Percentiles rank a stretch among this genome's conserved stretches.
Conservation (phyloP, 2,888 invertebrate species). For the Sericinus montela region DNA sequence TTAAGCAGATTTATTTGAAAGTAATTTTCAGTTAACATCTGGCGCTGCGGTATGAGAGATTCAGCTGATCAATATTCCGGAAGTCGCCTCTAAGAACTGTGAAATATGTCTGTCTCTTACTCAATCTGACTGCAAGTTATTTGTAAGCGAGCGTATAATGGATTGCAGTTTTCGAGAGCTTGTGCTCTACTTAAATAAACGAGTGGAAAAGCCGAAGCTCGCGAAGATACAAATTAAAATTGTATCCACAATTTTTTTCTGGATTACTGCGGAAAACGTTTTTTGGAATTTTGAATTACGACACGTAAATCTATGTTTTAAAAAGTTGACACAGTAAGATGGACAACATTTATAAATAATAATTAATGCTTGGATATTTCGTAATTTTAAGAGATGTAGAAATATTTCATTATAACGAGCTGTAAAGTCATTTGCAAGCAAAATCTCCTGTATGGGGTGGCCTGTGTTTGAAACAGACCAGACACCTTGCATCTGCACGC, state of each 20-base stretch:
- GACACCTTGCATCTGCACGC: too few species aligned
- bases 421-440: too few species aligned
- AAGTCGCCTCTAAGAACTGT: slow-evolving; percentile 65
- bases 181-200: slow-evolving; percentile 25
- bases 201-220: slow-evolving; percentile 27
- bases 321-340: too few species aligned
- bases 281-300: too few species aligned
- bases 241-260: background rate
- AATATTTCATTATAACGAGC: too few species aligned
- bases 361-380: too few species aligned
- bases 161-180: slow-evolving; percentile 26
- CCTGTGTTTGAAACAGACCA: too few species aligned
- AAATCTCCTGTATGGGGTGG: too few species aligned
- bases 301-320: too few species aligned
- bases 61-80: slow-evolving; percentile 75
- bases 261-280: too few species aligned
- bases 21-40: slow-evolving; percentile 76
- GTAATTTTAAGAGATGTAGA: too few species aligned
- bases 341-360: too few species aligned
- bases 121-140: slow-evolving; percentile 59
- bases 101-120: slow-evolving; percentile 72
- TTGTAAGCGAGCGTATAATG: slow-evolving; percentile 42
- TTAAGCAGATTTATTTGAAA: slow-evolving; percentile 70
- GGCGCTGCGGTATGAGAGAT: slow-evolving; percentile 69
- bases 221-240: slow-evolving; percentile 14